Evolutionary conservation across 2,888 invertebrate genomes (phyloP), one percentile per base, ranked within the genome.

Genomic region (Meiosimyza platycephala): DNA sequence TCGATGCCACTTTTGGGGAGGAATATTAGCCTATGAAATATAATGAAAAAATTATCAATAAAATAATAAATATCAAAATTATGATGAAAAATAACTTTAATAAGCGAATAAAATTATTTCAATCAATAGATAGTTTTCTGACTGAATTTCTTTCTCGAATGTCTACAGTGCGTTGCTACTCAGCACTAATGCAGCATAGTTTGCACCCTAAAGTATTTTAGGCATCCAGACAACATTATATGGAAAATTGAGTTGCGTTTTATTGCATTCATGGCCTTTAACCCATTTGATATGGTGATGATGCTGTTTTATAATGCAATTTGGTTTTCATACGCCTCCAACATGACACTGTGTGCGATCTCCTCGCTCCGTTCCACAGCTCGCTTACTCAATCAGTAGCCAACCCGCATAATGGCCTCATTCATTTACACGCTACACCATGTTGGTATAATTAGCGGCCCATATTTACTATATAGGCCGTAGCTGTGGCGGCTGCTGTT

Each of bases 401-500:
- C 77, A 78, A 75, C 84, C 82, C 82, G 84, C 83, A 84, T 84
- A 82, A 82, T 83, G 77, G 76, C 77, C 80, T 78, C 81, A 77
- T 78, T 79, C 78, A 78, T 80, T 78, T 78, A 78, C 78, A 77
- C 78, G 72, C 73, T 18, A 63, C 77, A 75, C 78, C 78, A 79
- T 79, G 78, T 78, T 78, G 77, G 76, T 79, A 79, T 82, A 80
- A 80, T 80, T 79, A 80, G 81, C 80, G 79, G 78, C 78, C 79
- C 77, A 78, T 77, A 76, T 77, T 76, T 75, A n/a, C n/a, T n/a
- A 75, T 76, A 65, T 16, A n/a, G 47, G 54, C 51, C 16, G 55
- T 47, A 54, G 47, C 22, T 15, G 11, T 40, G 62, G 28, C 51
- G 50, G 63, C 65, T 15, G 51, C 28, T 13, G 33, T 15, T 28